Evolutionary conservation across 2,888 invertebrate genomes (phyloP).

Genomic region (Amblyjoppa fuscipennis): DNA sequence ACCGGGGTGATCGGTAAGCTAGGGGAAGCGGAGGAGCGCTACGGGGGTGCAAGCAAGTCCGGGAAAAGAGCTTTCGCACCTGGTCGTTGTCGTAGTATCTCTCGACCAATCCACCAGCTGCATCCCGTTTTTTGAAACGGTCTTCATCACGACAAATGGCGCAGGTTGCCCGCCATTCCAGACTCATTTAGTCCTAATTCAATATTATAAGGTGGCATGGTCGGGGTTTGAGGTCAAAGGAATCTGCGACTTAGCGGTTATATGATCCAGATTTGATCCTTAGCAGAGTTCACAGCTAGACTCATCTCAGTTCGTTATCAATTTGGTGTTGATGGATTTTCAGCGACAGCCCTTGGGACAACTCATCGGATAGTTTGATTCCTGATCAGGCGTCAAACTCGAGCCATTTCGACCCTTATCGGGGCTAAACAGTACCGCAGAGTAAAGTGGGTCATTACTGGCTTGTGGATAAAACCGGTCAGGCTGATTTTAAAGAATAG

Average conservation of each 20-base stretch:
- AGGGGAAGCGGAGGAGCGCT: background rate
- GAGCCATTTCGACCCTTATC: too few relatives aligned
- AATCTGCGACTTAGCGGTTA: background rate
- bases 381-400: too few relatives aligned
- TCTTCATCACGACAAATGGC: slow-evolving; percentile 47
- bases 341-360: too few relatives aligned
- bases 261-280: background rate
- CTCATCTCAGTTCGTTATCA: background rate
- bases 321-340: background rate
- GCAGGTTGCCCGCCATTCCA: slow-evolving; percentile 37
- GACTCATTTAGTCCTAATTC: slow-evolving; percentile 62
- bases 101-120: slow-evolving; percentile 22
- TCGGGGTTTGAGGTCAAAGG: background rate
- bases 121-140: slow-evolving; percentile 53
- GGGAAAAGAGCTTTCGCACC: slow-evolving; percentile 28
- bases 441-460: too few relatives aligned
- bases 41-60: background rate
- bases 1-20: background rate
- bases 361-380: too few relatives aligned
- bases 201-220: slow-evolving; percentile 49
- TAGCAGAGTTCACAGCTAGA: background rate
- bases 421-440: too few relatives aligned
- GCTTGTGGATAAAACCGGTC: too few relatives aligned
- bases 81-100: slow-evolving; percentile 18
- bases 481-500: too few relatives aligned